Percentiles rank a stretch among this genome's conserved stretches.
Evolutionary conservation across 2,113 vertebrate species (phyloP).

Genomic region (Sialia sialis): DNA sequence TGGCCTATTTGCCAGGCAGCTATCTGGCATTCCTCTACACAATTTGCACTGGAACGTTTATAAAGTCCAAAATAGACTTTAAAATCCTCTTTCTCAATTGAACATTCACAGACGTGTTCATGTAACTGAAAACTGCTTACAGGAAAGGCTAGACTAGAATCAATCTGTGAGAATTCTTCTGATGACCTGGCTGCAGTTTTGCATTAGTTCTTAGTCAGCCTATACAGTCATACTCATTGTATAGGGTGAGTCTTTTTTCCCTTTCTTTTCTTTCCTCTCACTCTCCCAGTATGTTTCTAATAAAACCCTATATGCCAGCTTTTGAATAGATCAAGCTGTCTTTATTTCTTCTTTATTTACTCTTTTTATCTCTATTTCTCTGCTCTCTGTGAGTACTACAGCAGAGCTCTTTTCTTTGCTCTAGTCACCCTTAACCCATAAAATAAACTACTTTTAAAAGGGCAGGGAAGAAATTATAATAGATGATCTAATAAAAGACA

Average conservation of each 20-base stretch:
- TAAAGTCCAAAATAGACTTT: not conserved
- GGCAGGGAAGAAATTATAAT: not conserved
- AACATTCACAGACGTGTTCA: not conserved
- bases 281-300: not conserved
- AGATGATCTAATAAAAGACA: slow-evolving; percentile 45
- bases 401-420: slow-evolving; percentile 9
- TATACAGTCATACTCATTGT: not conserved
- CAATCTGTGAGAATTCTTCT: not conserved
- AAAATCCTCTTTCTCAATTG: not conserved
- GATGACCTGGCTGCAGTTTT: not conserved
- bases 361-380: slow-evolving; percentile 1
- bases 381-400: not conserved
- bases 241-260: not conserved
- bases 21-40: not conserved
- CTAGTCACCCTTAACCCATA: slow-evolving; percentile 23
- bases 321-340: not conserved
- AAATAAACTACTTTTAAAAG: slow-evolving; percentile 49
- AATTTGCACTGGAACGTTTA: not conserved
- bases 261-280: not conserved
- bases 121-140: not conserved
- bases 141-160: not conserved
- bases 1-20: not conserved
- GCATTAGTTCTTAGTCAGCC: not conserved
- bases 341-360: slow-evolving; percentile 21
- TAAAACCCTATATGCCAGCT: not conserved